Conservation (phyloP, 2,797 vertebrate species). For the Coluber constrictor region DNA sequence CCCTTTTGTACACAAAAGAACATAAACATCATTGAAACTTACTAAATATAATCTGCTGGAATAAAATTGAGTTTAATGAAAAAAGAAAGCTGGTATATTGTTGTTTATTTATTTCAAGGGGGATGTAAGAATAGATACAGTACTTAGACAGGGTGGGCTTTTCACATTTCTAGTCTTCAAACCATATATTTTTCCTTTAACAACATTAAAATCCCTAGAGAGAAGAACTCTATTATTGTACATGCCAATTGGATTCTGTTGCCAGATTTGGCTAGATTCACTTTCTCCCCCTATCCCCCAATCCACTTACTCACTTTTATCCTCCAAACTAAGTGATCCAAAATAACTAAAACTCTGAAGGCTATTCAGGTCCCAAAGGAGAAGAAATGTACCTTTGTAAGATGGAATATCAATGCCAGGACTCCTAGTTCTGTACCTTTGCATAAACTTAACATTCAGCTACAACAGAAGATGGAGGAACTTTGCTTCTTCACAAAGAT, state of each 20-base stretch:
- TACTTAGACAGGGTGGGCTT: neutral
- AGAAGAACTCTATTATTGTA: neutral
- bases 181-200: neutral
- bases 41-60: neutral
- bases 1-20: constrained; percentile 69
- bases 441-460: neutral
- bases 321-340: neutral
- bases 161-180: neutral
- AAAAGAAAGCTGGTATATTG: neutral
- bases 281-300: neutral
- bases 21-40: neutral
- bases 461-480: neutral
- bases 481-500: neutral
- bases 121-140: neutral
- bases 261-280: neutral
- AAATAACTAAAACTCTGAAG: neutral
- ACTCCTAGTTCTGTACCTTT: neutral
- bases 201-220: neutral
- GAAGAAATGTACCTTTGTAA: neutral
- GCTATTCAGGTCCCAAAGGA: neutral
- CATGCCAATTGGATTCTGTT: neutral
- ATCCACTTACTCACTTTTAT: neutral
- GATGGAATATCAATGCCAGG: neutral
- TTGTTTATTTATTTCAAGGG: neutral
- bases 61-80: neutral